Conservation (phyloP, 2,888 invertebrate genomes). For the Caenorhabditis doughertyi region DNA sequence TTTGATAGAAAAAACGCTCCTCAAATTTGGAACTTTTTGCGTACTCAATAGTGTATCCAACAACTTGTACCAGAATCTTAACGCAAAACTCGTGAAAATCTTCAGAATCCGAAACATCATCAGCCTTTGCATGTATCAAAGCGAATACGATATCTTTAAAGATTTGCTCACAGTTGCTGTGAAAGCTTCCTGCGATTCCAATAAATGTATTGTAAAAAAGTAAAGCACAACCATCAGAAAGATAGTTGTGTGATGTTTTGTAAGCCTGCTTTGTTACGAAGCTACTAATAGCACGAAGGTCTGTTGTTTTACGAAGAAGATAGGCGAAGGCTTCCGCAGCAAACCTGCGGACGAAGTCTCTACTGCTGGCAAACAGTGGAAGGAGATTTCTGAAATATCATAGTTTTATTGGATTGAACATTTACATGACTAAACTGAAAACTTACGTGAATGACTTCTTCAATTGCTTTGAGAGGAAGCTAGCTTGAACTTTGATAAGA, state of each 20-base stretch:
- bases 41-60: constrained; percentile 65
- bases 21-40: constrained; percentile 48
- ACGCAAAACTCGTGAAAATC: constrained; percentile 53
- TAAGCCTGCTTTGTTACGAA: constrained; percentile 69
- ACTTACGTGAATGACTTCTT: constrained; percentile 80
- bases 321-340: constrained; percentile 97
- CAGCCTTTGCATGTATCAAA: constrained; percentile 21
- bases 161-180: constrained; percentile 85
- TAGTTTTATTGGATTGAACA: background rate
- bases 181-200: constrained; percentile 91
- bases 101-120: background rate
- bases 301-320: constrained; percentile 87
- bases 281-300: constrained; percentile 62
- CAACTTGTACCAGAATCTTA: constrained; percentile 64
- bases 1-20: constrained; percentile 51
- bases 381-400: constrained; percentile 67
- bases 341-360: constrained; percentile 92
- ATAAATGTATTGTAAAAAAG: constrained; percentile 92
- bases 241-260: constrained; percentile 62
- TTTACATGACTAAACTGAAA: no score
- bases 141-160: constrained; percentile 52
- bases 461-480: constrained; percentile 90
- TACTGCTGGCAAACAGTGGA: constrained; percentile 89
- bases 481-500: constrained; percentile 92
- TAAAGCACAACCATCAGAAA: constrained; percentile 88